A percentile compares a stretch with the other conserved stretches of the same genome.
These are phyloP conservation scores for Trypoxylus dichotomus DNA, from an alignment of 1,140 invertebrate species.

Conservation along the genomic window DNA sequence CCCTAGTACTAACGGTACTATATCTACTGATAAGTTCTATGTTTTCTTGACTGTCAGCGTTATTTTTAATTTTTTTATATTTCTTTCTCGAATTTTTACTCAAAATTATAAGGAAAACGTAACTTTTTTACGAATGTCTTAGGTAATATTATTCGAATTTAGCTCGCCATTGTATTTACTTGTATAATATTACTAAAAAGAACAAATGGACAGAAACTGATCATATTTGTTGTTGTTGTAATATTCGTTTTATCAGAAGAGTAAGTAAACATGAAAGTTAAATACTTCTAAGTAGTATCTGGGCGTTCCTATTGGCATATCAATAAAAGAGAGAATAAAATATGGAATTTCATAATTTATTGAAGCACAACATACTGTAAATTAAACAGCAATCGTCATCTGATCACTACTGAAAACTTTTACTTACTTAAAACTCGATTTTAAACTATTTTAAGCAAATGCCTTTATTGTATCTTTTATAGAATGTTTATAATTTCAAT, in stretches of 20 bases:
- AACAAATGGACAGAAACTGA: constrained; percentile 11
- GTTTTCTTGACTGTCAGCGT: constrained; percentile 52
- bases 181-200: constrained; percentile 20
- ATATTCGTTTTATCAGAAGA: constrained; percentile 19
- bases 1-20: constrained; percentile 48
- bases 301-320: constrained; percentile 8
- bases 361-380: too few relatives aligned
- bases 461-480: too few relatives aligned
- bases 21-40: constrained; percentile 50
- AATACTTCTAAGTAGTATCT: background rate
- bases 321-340: background rate
- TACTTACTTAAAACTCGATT: too few relatives aligned
- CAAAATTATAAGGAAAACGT: constrained; percentile 49
- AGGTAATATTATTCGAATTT: constrained; percentile 20
- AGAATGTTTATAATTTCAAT: too few relatives aligned
- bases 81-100: constrained; percentile 49
- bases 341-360: background rate
- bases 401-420: too few relatives aligned
- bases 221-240: constrained; percentile 24
- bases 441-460: too few relatives aligned
- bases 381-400: too few relatives aligned
- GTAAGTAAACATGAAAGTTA: constrained; percentile 5
- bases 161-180: constrained; percentile 21
- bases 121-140: constrained; percentile 28
- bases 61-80: constrained; percentile 51